Evolutionary conservation across 2,113 vertebrate genomes (phyloP), one percentile per base, ranked within the genome.

Genomic region (Nicator chloris): DNA sequence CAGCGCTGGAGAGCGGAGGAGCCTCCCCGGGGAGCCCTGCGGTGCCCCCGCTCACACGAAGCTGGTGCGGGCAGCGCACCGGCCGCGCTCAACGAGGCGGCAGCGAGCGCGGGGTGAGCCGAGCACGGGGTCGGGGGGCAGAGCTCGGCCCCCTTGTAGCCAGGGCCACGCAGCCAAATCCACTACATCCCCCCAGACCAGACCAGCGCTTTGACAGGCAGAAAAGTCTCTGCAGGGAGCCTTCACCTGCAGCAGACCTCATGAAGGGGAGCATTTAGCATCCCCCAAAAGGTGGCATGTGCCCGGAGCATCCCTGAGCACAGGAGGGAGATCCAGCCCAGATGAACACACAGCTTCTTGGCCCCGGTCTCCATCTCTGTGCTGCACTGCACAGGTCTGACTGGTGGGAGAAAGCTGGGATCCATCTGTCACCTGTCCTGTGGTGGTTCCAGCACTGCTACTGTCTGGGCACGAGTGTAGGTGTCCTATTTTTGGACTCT

Each of bases 401-500:
- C 49, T 51, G 73, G 82, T 90, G 83, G 60, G 56, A 93, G 86
- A 80, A 47, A 51, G 76, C 88, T 57, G 57, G 10, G 71, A 77
- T 73, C 85, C 82, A 90, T 90, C 94, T 88, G 71, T 86, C 94
- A 81, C 88, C 88, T 59, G 39, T 92, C 80, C 92, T 88, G 86
- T 65, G 82, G 37, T 31, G 37, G 51, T 90, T 88, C 60, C 90
- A 83, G 82, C 59, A 57, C 64, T 1, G 1, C 91, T n/a, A 3
- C 86, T 96, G 75, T 75, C 94, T 71, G 44, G 68, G 37, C 65
- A 33, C 0, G 1, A 56, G 81, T 35, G 73, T 70, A 47, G 76
- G 33, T 66, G 44, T 92, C 95, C 94, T 94, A 83, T 94, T 90
- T 96, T 96, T 92, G 94, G 94, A 70, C 72, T 31, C 21, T 88